Evolutionary conservation across 2,113 vertebrate genomes (phyloP), one percentile per base, ranked within the genome.

Genomic region (Edolisoma coerulescens): DNA sequence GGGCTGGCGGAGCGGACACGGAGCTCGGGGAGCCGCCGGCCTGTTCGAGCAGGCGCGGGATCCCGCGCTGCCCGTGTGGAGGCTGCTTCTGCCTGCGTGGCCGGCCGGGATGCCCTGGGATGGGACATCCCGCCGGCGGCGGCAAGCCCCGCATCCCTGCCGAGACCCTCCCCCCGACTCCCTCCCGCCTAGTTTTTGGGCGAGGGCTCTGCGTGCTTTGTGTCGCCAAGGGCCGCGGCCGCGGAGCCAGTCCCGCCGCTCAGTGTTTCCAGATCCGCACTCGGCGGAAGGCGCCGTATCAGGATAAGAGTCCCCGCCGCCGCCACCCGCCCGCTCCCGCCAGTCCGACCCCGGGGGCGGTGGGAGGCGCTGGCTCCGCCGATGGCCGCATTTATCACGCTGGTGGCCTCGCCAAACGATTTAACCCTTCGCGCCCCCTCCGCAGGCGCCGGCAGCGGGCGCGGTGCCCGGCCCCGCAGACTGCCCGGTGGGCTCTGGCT

Each of bases 231-330:
- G 42, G 85, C 96, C 96, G 94, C 95, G 87, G 84, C 96, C 93
- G 61, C 96, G 78, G 96, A 95, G 97, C 97, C 89, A 94, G 97
- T 94, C 89, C 97, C 93, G 97, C 97, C 79, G 96, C 97, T 96
- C 97, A 89, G 96, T 93, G 96, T 97, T 97, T 97, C 96, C 97
- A 93, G 97, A 97, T 93, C 97, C 95, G 96, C 97, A 50, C 97
- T 84, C 61, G 92, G 96, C 96, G 96, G 91, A 90, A 96, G 92
- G 97, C 96, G 97, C 97, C 93, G 59, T 98, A 97, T 98, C 98
- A 98, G 97, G 97, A 98, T 98, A 98, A 98, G 94, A 98, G 98
- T 98, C 98, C 97, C 81, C 56, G 63, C 68, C 76, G 61, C 95
- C 87, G 69, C 85, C 94, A 76, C 87, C 92, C 65, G 69, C 69